These are phyloP conservation scores for Sminthopsis crassicaudata DNA, from an alignment of 2,113 vertebrate species.

Conservation along the genomic window DNA sequence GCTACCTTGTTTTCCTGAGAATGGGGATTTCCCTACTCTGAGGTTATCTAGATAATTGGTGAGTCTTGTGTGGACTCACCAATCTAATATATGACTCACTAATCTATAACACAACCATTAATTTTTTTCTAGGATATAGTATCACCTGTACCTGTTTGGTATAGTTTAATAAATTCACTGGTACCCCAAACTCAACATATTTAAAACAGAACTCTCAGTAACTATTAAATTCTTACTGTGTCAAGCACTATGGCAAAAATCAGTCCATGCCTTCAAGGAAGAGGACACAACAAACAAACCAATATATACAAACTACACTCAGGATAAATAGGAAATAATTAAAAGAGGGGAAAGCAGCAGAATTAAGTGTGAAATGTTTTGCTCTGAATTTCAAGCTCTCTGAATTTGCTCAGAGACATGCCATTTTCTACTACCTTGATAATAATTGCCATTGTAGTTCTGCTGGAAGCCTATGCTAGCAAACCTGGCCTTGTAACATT, in stretches of 20 bases:
- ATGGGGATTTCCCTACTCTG: background rate
- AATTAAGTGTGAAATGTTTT: slow-evolving; percentile 14
- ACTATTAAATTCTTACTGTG: background rate
- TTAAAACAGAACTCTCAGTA: background rate
- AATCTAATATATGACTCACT: background rate
- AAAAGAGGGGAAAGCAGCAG: background rate
- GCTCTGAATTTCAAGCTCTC: background rate
- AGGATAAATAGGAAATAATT: background rate
- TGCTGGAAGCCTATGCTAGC: background rate
- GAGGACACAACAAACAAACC: background rate
- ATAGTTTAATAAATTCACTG: background rate
- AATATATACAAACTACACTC: background rate
- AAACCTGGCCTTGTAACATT: slow-evolving; percentile 27
- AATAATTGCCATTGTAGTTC: slow-evolving; percentile 16
- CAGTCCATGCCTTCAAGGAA: background rate
- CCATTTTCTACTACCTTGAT: slow-evolving; percentile 21
- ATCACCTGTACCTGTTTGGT: background rate
- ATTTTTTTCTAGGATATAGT: background rate
- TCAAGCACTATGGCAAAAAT: background rate
- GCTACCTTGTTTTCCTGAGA: background rate
- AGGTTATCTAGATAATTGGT: background rate
- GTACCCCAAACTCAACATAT: background rate
- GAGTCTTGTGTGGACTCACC: background rate
- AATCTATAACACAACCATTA: background rate
- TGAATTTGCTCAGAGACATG: slow-evolving; percentile 10